Base-by-base conservation (phyloP, 2,797 vertebrate species). In the Holocentrus rufus region DNA sequence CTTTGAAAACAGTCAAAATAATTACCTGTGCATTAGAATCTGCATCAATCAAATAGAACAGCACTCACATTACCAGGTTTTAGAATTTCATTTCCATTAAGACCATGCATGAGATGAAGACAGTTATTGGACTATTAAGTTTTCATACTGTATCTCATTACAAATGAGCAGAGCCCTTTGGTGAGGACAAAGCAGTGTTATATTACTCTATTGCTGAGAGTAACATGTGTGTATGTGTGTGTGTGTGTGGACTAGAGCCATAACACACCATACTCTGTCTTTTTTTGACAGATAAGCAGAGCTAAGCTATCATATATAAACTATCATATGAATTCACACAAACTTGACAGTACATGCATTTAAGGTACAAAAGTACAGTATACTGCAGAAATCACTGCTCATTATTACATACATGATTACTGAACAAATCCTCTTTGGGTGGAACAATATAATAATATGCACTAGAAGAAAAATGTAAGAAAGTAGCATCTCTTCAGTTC, bases 241-340 rank as follows among this genome's bases (percentile, higher is more conserved):
- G 25, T 27, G 25, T 27, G 25, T 27, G 25, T 2, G 54, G 31
- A 57, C 25, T 25, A 15, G 25, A 72, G 14, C 61, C 30, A 42
- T 67, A n/a, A 59, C 34, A 46, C 65, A 42, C 34, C 27, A 25
- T 2, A 69, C 5, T 11, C 6, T 31, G 15, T 5, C 2, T 50
- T 61, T 53, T 49, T 60, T 50, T 52, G 39, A 30, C 60, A 30
- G n/a, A n/a, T n/a, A n/a, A n/a, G n/a, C n/a, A n/a, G n/a, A n/a
- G n/a, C n/a, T n/a, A n/a, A n/a, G n/a, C n/a, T n/a, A n/a, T n/a
- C n/a, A n/a, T n/a, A n/a, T n/a, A n/a, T n/a, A n/a, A n/a, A n/a
- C n/a, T n/a, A n/a, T n/a, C n/a, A n/a, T 61, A 67, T 15, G 50
- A 39, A 34, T 49, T 58, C 30, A 20, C 8, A 9, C 36, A 0